Percentiles rank a stretch among this genome's conserved stretches.
phyloP scores from a whole-genome alignment of 92 coral and sea anemone genomes.

The Heliopora coerulea region DNA sequence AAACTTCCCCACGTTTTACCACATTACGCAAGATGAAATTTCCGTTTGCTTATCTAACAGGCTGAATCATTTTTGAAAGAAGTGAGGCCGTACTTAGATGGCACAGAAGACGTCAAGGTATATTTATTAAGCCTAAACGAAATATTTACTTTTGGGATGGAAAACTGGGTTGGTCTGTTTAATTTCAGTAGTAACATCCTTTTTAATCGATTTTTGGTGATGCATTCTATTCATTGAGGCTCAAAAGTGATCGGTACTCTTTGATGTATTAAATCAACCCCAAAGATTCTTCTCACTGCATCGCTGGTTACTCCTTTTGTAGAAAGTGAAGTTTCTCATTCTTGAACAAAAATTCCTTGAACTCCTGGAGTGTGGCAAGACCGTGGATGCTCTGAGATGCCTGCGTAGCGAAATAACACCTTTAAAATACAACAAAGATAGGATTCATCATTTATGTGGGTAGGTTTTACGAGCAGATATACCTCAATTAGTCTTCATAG shows the following conservation, averaged over 20 bases:
- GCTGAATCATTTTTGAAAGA: slow-evolving; percentile 97
- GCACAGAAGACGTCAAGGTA: slow-evolving; percentile 91
- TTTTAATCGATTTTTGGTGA: not conserved
- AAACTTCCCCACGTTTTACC: not conserved
- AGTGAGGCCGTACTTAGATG: slow-evolving; percentile 78
- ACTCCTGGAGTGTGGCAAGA: slow-evolving; percentile 79
- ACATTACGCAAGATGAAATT: not conserved
- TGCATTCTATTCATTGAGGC: too few species aligned
- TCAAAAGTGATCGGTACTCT: too few species aligned
- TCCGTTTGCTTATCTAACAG: slow-evolving; percentile 55
- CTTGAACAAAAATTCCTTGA: slow-evolving; percentile 97
- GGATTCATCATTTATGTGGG: slow-evolving; percentile 96
- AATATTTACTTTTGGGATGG: not conserved
- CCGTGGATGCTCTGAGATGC: slow-evolving; percentile 90
- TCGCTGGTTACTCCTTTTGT: too few species aligned
- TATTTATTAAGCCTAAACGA: not conserved
- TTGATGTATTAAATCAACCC: too few species aligned
- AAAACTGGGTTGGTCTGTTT: not conserved
- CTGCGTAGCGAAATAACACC: slow-evolving; percentile 94
- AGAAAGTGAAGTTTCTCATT: slow-evolving; percentile 97
- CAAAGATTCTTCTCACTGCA: too few species aligned
- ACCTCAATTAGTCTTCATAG: too few species aligned
- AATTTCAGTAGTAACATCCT: not conserved
- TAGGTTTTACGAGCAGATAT: slow-evolving; percentile 35
- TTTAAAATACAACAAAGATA: slow-evolving; percentile 78